phyloP scores from a whole-genome alignment of 92 coral and sea anemone genomes.

The Chrysogorgia sp. region DNA sequence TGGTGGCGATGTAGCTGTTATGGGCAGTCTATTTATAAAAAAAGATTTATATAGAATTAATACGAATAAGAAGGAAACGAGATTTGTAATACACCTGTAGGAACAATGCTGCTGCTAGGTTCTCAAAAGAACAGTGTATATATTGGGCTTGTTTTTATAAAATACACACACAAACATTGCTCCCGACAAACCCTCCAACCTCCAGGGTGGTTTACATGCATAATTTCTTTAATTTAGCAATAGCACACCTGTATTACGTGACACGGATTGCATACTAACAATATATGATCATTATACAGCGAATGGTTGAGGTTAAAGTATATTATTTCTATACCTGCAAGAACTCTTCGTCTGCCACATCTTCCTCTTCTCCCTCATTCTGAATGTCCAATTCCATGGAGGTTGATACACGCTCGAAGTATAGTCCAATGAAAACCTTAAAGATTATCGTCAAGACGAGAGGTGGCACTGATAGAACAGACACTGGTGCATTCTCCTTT shows the following conservation, averaged over 20 bases:
- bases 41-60: neutral
- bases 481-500: slow-evolving; percentile 61
- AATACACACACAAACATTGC: no score
- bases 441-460: slow-evolving; percentile 76
- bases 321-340: slow-evolving; percentile 4
- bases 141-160: no score
- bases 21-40: slow-evolving; percentile 25
- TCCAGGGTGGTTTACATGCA: no score
- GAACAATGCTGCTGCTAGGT: no score
- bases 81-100: no score
- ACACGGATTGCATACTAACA: no score
- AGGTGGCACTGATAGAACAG: slow-evolving; percentile 74
- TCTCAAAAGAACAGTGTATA: no score
- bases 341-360: slow-evolving; percentile 28
- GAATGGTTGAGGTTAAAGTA: neutral
- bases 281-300: no score
- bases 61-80: neutral
- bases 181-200: no score
- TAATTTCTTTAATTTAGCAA: no score
- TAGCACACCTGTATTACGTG: no score
- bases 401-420: slow-evolving; percentile 45
- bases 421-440: slow-evolving; percentile 67
- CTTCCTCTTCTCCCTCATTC: slow-evolving; percentile 32
- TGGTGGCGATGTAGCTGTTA: slow-evolving; percentile 1
- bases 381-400: slow-evolving; percentile 21